A percentile compares a stretch with the other conserved stretches of the same genome.
These are phyloP conservation scores for Catharus ustulatus DNA, from an alignment of 2,797 vertebrate species.

Conservation along the genomic window DNA sequence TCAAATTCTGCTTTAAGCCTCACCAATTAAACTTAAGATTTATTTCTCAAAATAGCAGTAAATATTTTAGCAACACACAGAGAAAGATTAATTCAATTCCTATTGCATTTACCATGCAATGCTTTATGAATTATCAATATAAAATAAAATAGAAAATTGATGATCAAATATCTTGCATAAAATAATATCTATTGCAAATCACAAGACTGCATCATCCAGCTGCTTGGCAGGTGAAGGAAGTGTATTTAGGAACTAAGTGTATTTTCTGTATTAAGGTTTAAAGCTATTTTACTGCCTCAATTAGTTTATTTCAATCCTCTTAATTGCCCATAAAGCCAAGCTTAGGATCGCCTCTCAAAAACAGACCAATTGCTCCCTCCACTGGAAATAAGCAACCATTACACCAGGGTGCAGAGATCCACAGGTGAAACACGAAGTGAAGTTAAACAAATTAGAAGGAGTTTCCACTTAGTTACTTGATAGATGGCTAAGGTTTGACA, in stretches of 20 bases:
- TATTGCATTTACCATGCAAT: not conserved
- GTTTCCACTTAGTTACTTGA: not conserved
- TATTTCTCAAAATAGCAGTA: constrained; percentile 52
- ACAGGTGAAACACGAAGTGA: not conserved
- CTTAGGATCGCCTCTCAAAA: not conserved
- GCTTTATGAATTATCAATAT: not conserved
- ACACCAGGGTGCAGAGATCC: not conserved
- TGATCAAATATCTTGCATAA: not conserved
- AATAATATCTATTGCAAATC: not conserved
- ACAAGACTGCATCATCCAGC: not conserved
- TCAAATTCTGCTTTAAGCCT: constrained; percentile 46
- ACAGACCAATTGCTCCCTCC: constrained; percentile 72
- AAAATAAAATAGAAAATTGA: not conserved
- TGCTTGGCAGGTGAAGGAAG: not conserved
- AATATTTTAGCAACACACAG: not conserved
- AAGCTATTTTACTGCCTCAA: constrained; percentile 32
- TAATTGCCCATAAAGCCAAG: not conserved
- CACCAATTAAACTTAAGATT: constrained; percentile 22
- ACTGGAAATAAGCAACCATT: constrained; percentile 9
- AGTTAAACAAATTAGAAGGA: not conserved
- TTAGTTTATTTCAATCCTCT: constrained; percentile 33
- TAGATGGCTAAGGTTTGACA: not conserved
- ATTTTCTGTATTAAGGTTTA: constrained; percentile 5
- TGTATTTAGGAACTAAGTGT: not conserved
- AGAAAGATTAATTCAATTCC: constrained; percentile 40